Percentiles rank a stretch among this genome's conserved stretches.
Conservation (phyloP, 2,888 invertebrate genomes). For the Oxystoma pomonae region DNA sequence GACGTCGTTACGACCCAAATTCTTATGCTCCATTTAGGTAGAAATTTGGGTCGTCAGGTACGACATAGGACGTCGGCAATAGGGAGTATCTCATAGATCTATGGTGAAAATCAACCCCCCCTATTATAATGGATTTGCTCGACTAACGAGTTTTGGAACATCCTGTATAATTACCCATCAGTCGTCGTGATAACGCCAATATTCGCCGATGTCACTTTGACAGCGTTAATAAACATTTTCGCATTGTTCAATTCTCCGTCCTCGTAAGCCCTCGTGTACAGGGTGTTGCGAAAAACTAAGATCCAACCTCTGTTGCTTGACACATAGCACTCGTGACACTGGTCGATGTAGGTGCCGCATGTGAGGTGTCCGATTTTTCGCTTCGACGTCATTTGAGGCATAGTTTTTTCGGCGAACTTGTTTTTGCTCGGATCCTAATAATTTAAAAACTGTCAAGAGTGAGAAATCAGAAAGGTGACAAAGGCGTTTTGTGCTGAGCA, state of each 20-base stretch:
- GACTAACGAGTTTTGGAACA: too few species aligned
- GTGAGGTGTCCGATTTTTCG: constrained; percentile 48
- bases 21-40: too few species aligned
- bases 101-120: too few species aligned
- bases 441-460: too few species aligned
- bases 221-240: constrained; percentile 50
- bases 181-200: constrained; percentile 51
- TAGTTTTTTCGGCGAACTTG: constrained; percentile 31
- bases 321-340: constrained; percentile 51
- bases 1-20: too few species aligned
- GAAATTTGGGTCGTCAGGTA: too few species aligned
- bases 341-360: constrained; percentile 52
- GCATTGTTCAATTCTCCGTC: constrained; percentile 40
- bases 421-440: constrained; percentile 23
- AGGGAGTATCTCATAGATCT: too few species aligned
- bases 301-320: constrained; percentile 51
- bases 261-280: constrained; percentile 44
- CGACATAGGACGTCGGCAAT: too few species aligned
- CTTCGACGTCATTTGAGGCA: constrained; percentile 44
- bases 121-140: too few species aligned
- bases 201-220: constrained; percentile 46
- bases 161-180: constrained; percentile 55
- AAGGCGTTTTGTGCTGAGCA: too few species aligned
- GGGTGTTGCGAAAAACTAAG: constrained; percentile 51
- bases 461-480: too few species aligned